Evolutionary conservation across 1,140 invertebrate species (phyloP).

Genomic region (Zaprionus gabonicus): DNA sequence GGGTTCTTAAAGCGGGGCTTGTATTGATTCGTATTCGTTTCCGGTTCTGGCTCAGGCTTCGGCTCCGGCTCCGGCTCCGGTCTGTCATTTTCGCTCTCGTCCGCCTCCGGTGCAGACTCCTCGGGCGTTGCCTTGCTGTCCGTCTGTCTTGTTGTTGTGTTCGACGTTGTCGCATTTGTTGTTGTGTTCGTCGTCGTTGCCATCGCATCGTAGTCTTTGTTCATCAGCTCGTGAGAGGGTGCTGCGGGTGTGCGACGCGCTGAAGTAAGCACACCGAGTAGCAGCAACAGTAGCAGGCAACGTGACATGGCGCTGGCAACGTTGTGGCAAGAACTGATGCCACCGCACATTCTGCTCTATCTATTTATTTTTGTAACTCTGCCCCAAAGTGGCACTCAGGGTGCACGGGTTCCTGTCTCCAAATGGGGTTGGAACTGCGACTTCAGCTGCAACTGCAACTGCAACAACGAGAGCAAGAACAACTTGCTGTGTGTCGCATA

Average conservation of each 20-base stretch:
- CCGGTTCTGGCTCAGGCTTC: slow-evolving; percentile 14
- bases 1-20: slow-evolving; percentile 58
- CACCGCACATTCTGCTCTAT: slow-evolving; percentile 19
- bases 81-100: slow-evolving; percentile 47
- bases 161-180: not conserved
- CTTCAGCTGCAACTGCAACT: slow-evolving; percentile 52
- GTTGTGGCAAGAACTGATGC: slow-evolving; percentile 22
- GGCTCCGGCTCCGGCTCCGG: slow-evolving; percentile 5
- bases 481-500: slow-evolving; percentile 57
- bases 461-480: slow-evolving; percentile 2
- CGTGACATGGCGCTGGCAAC: slow-evolving; percentile 33
- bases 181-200: not conserved
- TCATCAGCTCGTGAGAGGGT: slow-evolving; percentile 49
- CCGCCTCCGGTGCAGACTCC: slow-evolving; percentile 30
- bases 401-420: slow-evolving; percentile 28
- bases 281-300: slow-evolving; percentile 33
- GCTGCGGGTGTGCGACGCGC: slow-evolving; percentile 44
- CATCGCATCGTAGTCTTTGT: slow-evolving; percentile 75
- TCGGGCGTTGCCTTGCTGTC: not conserved
- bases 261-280: slow-evolving; percentile 24
- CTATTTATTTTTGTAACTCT: slow-evolving; percentile 71
- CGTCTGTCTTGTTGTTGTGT: slow-evolving; percentile 2
- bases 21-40: slow-evolving; percentile 16
- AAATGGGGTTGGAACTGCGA: slow-evolving; percentile 34
- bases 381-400: slow-evolving; percentile 40